Base-by-base conservation (phyloP, 2,888 invertebrate genomes). In the Heliconius charithonia region DNA sequence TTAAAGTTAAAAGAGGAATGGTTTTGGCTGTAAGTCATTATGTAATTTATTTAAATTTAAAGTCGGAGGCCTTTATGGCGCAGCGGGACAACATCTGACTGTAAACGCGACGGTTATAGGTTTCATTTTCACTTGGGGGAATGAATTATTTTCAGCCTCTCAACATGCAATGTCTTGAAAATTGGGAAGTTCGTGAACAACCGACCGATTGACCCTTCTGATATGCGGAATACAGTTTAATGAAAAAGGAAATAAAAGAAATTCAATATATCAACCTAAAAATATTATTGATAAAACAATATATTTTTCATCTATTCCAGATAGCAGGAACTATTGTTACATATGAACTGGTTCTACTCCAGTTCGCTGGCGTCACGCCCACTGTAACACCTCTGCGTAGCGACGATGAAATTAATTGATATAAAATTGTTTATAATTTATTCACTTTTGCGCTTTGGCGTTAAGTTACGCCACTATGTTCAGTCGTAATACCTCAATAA, bases 1-100 rank as follows among this genome's bases (percentile, higher is more conserved):
- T 96, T 85, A 91, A 93, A 13, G 94, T 96, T 2, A 96, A 95
- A 77, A 92, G 96, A 4, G 96, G 95, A 80, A 90, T 96, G 71
- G 92, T 96, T 83, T 87, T 96, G 7, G 94, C 95, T 69, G 96
- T 96, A 88, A 92, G 93, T 69, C 19, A 3, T 19, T 66, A 32
- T 32, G 19, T 3, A 22, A 56, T 22, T n/a, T 32, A 51, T 4
- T 29, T 27, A 22, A 51, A 71, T 51, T 51, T 22, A 2, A 51
- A 51, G 22, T 19, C 22, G 19, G 7, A n/a, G n/a, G 59, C 19
- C 59, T n/a, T 59, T n/a, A 2, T 59, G 9, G n/a, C 19, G 10
- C 7, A 59, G n/a, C 10, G 3, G 9, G 1, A 59, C n/a, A 59
- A n/a, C 22, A n/a, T 10, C 59, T 3, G n/a, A n/a, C n/a, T 56